phyloP scores from a whole-genome alignment of 2,113 vertebrate genomes.

The Pholis gunnellus region DNA sequence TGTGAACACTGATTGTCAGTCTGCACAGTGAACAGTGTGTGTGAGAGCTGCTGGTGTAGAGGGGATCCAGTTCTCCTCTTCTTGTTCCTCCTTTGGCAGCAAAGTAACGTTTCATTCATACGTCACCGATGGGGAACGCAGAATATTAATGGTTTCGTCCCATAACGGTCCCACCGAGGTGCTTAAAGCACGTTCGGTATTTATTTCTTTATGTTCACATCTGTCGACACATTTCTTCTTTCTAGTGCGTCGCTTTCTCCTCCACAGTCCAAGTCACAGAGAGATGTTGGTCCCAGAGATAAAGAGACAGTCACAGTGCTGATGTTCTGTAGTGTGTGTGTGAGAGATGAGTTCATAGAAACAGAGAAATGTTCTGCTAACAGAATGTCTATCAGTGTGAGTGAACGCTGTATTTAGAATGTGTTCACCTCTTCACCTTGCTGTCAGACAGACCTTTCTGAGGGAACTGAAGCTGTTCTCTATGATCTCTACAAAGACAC shows the following conservation, averaged over 20 bases:
- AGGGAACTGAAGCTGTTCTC: no score
- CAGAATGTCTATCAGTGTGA: no score
- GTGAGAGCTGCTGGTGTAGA: background rate
- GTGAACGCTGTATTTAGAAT: no score
- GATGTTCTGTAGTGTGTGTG: no score
- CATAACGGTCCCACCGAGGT: background rate
- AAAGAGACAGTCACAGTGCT: no score
- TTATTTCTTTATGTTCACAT: conserved; percentile 26
- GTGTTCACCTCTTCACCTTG: no score
- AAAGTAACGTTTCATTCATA: conserved; percentile 3
- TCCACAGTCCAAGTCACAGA: background rate
- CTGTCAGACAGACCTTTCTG: no score
- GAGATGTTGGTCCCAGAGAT: background rate
- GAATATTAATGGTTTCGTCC: background rate
- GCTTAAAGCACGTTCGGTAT: background rate
- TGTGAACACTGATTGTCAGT: background rate
- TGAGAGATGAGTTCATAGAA: no score
- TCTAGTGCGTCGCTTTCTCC: background rate
- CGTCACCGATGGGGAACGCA: background rate
- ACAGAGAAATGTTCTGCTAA: no score
- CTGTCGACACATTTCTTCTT: background rate
- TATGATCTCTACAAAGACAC: no score
- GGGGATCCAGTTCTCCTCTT: background rate
- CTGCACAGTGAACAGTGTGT: background rate
- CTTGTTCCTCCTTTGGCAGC: background rate